phyloP scores from a whole-genome alignment of 1,140 invertebrate genomes.

The Drosophila melanica region DNA sequence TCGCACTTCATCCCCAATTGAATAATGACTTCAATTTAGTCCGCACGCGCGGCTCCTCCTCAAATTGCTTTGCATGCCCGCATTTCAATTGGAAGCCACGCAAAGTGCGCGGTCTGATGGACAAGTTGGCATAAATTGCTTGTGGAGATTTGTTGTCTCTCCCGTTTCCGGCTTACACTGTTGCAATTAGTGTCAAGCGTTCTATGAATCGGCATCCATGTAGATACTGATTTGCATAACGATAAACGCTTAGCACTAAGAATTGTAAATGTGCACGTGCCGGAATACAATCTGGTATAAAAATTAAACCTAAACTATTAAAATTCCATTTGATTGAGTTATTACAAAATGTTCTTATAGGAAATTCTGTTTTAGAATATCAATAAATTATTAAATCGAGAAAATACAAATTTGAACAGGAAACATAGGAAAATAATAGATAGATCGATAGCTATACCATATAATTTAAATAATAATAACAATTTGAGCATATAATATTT shows the following conservation, averaged over 20 bases:
- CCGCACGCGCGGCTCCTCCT: conserved; percentile 15
- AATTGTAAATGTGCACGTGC: conserved; percentile 8
- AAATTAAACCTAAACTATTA: too few species aligned
- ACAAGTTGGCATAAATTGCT: conserved; percentile 56
- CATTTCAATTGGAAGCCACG: conserved; percentile 51
- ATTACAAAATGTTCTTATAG: too few species aligned
- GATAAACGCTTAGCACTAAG: background rate
- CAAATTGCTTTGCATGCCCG: conserved; percentile 57
- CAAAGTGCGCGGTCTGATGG: conserved; percentile 9
- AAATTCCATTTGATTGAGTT: too few species aligned
- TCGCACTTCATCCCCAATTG: conserved; percentile 53
- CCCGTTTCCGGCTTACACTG: conserved; percentile 45
- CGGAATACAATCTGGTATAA: background rate
- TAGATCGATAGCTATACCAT: too few species aligned
- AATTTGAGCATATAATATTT: too few species aligned
- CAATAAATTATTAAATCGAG: too few species aligned
- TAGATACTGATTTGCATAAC: background rate
- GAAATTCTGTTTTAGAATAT: too few species aligned
- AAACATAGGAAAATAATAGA: too few species aligned
- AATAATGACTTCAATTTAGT: conserved; percentile 50
- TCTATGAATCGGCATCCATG: conserved; percentile 11
- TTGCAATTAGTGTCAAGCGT: conserved; percentile 23
- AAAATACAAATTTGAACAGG: too few species aligned
- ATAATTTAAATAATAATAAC: too few species aligned
- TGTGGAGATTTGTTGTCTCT: conserved; percentile 37